Evolutionary conservation across 2,797 vertebrate species (phyloP), one percentile per base, ranked within the genome.

Genomic region (Glyptemys insculpta): DNA sequence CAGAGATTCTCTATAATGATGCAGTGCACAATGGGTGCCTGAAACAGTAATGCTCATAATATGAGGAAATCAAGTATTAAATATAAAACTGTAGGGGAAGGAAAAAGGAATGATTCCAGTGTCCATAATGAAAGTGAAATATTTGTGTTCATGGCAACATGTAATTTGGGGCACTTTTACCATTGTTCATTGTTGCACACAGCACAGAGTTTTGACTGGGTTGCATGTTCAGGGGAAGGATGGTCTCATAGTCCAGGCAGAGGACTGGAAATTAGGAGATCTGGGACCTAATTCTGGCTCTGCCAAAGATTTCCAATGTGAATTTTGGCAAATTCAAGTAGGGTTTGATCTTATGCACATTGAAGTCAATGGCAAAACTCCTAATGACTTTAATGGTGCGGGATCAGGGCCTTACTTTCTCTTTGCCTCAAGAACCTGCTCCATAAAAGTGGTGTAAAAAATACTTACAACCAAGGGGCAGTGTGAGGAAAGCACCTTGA

Each of bases 291-390:
- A 47, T 47, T 49, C 44, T 31, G 44, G 44, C 47, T 49, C 29
- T 49, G 44, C 44, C 41, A 15, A 44, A 76, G 7, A 31, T 12
- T 78, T 78, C 44, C 27, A 31, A 29, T 47, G 0, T 2, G 0
- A 10, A 53, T 23, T 1, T 59, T 57, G 37, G 3, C 41, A 19
- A 1, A 0, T 56, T 11, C 37, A 12, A 18, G 25, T 79, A 5
- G 41, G 27, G 44, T 47, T 65, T 62, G 84, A 31, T 31, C 41
- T 47, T 0, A 0, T 2, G 29, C 54, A 41, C 5, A 1, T n/a
- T 79, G 54, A 68, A 86, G 86, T 49, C 52, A 80, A 34, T 62
- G 27, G 5, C 10, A 49, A 0, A 50, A 31, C 85, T 56, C n/a
- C 31, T 27, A 78, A 79, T 52, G 52, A 80, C 80, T n/a, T 79